A percentile compares a stretch with the other conserved stretches of the same genome.
These are phyloP conservation scores for Ammospiza caudacuta DNA, from an alignment of 2,113 vertebrate species.

Conservation along the genomic window DNA sequence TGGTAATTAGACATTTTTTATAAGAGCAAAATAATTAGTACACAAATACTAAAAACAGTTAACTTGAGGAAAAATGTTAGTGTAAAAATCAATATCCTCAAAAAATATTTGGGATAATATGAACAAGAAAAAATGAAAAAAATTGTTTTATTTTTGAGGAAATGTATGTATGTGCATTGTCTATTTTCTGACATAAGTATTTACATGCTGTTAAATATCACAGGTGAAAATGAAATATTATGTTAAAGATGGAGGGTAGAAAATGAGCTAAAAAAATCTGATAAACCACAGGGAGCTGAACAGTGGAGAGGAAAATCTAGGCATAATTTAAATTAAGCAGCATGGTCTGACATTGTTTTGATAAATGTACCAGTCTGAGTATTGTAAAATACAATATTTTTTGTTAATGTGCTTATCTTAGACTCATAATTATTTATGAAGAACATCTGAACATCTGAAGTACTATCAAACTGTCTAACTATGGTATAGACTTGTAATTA, in stretches of 20 bases:
- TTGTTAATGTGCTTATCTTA: neutral
- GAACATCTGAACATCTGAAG: neutral
- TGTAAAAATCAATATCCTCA: slow-evolving; percentile 13
- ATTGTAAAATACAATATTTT: neutral
- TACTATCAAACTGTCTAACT: neutral
- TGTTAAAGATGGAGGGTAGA: neutral
- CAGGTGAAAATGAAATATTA: neutral
- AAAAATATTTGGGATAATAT: neutral
- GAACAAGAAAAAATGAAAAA: neutral
- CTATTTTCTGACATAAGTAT: neutral
- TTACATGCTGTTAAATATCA: neutral
- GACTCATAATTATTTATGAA: neutral
- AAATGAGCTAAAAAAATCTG: neutral
- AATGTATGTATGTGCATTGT: neutral
- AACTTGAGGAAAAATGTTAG: neutral
- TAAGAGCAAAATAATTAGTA: slow-evolving; percentile 28
- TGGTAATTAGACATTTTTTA: neutral
- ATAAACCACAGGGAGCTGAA: neutral
- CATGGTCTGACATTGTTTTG: neutral
- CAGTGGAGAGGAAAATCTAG: neutral
- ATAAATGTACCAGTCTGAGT: neutral
- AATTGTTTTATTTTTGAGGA: neutral
- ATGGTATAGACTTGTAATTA: neutral
- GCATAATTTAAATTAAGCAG: neutral
- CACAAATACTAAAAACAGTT: slow-evolving; percentile 44